Conservation (phyloP, 2,888 invertebrate genomes). For the Phyto melanocephala region DNA sequence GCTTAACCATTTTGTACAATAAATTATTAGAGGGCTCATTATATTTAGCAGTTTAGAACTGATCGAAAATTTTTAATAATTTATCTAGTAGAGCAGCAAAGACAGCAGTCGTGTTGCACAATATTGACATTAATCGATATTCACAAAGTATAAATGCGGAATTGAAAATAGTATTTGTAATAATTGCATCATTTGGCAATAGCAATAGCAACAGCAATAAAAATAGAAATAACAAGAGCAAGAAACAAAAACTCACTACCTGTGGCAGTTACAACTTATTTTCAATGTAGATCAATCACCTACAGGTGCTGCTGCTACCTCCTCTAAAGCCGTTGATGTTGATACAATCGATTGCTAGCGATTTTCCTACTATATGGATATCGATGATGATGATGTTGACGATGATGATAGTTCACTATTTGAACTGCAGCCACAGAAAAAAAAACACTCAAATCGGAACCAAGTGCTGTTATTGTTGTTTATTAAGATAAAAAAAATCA, state of each 20-base stretch:
- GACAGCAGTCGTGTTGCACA: neutral
- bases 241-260: neutral
- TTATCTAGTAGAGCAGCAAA: neutral
- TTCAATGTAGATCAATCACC: conserved; percentile 63
- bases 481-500: conserved; percentile 30
- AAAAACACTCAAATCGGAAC: conserved; percentile 3
- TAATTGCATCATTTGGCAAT: conserved; percentile 51
- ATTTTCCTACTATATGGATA: conserved; percentile 38
- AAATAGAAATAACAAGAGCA: neutral
- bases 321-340: neutral
- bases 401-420: conserved; percentile 6
- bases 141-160: conserved; percentile 53
- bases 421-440: neutral
- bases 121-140: conserved; percentile 40
- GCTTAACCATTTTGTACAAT: conserved; percentile 27
- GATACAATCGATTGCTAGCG: conserved; percentile 35
- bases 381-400: too few relatives aligned
- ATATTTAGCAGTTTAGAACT: conserved; percentile 12
- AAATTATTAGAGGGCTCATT: neutral
- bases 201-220: neutral
- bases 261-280: conserved; percentile 39
- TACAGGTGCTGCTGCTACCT: conserved; percentile 43
- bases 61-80: conserved; percentile 28
- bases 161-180: conserved; percentile 45
- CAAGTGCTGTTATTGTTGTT: conserved; percentile 35